Evolutionary conservation across 2,888 invertebrate genomes (phyloP).

Genomic region (Tipula vernalis): DNA sequence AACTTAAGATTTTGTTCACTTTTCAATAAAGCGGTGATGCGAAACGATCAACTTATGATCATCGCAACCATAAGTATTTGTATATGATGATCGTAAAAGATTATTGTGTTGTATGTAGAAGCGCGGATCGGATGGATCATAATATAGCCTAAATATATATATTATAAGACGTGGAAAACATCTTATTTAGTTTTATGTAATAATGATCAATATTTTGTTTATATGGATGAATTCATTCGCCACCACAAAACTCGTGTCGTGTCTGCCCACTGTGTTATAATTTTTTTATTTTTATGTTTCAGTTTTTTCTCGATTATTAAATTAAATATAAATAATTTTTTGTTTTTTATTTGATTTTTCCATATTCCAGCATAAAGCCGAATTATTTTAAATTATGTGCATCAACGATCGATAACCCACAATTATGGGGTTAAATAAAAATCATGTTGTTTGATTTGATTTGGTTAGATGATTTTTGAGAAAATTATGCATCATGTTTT

Average conservation of each 20-base stretch:
- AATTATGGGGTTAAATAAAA: background rate
- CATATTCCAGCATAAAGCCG: background rate
- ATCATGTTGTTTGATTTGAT: background rate
- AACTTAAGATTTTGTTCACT: background rate
- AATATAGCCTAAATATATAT: background rate
- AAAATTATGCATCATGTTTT: background rate
- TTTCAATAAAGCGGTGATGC: background rate
- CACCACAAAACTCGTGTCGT: background rate
- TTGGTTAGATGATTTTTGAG: background rate
- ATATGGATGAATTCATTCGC: background rate
- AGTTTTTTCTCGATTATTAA: background rate
- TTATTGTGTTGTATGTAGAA: background rate
- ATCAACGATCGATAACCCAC: background rate
- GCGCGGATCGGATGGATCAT: background rate
- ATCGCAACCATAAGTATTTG: background rate
- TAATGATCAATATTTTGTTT: background rate
- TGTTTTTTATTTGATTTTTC: background rate
- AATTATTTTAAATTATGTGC: background rate
- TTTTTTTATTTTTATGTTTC: background rate
- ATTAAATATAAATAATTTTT: background rate
- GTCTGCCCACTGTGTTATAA: background rate
- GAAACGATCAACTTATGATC: conserved; percentile 4
- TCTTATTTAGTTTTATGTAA: background rate
- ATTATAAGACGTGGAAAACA: background rate
- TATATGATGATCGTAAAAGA: background rate